Evolutionary conservation across 2,113 vertebrate species (phyloP).

Genomic region (Gymnorhina tibicen): DNA sequence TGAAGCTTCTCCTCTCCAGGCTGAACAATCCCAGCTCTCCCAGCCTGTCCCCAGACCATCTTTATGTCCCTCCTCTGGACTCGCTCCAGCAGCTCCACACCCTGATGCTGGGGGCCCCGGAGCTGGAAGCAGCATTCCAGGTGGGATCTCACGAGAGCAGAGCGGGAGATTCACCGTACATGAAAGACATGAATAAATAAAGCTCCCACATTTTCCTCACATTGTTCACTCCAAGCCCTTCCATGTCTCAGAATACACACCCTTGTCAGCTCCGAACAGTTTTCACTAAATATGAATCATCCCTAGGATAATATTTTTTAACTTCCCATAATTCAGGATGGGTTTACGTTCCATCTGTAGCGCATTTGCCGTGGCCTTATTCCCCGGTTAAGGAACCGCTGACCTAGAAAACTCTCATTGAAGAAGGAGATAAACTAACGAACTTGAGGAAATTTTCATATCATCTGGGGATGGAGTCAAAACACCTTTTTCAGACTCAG

Average conservation of each 20-base stretch:
- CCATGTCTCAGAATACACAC: not conserved
- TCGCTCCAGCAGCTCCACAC: not conserved
- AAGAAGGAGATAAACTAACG: not conserved
- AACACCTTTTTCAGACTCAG: not conserved
- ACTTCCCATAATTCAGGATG: not conserved
- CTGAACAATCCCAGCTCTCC: not conserved
- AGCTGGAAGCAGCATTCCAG: not conserved
- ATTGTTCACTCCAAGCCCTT: not conserved
- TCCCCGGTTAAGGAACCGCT: not conserved
- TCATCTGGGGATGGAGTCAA: not conserved
- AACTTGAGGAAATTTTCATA: constrained; percentile 13
- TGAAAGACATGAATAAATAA: not conserved
- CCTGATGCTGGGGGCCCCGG: fast-evolving
- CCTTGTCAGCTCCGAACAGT: not conserved
- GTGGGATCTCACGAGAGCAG: not conserved
- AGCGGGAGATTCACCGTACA: not conserved
- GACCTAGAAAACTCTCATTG: constrained; percentile 49
- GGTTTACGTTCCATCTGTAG: not conserved
- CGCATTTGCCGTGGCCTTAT: constrained; percentile 13
- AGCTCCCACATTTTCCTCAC: not conserved
- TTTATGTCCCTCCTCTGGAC: not conserved
- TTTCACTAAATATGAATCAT: not conserved
- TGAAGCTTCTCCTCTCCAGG: not conserved
- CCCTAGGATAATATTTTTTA: not conserved
- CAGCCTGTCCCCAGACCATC: not conserved